Base-by-base conservation (phyloP, 2,888 invertebrate genomes). In the Synergus umbraculus region DNA sequence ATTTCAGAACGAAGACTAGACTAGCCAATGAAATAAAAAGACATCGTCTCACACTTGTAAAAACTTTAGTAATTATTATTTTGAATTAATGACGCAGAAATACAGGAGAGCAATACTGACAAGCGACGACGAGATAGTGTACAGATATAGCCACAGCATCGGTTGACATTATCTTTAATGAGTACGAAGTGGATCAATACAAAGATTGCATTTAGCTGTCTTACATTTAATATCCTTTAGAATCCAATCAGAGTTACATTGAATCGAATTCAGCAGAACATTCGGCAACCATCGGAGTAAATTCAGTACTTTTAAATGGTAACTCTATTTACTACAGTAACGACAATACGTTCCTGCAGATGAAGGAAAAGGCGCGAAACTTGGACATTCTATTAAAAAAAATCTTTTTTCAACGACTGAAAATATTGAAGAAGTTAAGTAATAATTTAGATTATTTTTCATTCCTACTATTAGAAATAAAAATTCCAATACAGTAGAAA, bases 21-120 rank as follows among this genome's bases (percentile, higher is more conserved):
- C 49, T 49, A 15, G 54, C n/a, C 37, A 49, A 37, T 10, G 60
- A 81, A 81, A 84, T 76, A 83, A 79, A 78, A 78, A 78, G 64
- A 76, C 83, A 85, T 84, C 85, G 84, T 88, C 85, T 89, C 89
- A 90, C 90, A 88, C 87, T 90, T 90, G 89, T 91, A 90, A 91
- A 91, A 91, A 90, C 60, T 87, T 81, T 88, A 89, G 89, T 90
- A 84, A 88, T 88, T 85, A 86, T 86, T 87, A 86, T 86, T 86
- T 85, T 87, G 86, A 87, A 88, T 90, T 84, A 88, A 88, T 89
- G 89, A 89, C 88, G 89, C 89, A 86, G 87, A 89, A 89, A 88
- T 89, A 91, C 88, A 89, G 87, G 87, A 89, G 89, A 90, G 89
- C 90, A 90, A 91, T 91, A 90, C 88, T 90, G 90, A 88, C 87